Base-by-base conservation (phyloP, 2,797 vertebrate species). In the Gymnothorax reevesii region DNA sequence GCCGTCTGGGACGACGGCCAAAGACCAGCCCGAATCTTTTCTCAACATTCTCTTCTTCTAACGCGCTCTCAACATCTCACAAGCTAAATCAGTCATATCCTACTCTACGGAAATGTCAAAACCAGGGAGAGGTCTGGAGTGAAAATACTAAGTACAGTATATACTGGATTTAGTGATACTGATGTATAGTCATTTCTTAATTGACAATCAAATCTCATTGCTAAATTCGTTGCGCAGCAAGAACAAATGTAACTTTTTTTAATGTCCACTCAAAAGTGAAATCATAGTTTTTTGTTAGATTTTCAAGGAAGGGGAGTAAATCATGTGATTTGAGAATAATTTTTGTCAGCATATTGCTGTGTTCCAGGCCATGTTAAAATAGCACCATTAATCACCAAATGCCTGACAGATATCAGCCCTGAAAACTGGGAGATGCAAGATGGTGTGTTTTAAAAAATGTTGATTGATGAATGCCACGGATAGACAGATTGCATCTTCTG, bases 1-100 rank as follows among this genome's bases (percentile, higher is more conserved):
- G 71, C 75, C 15, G 75, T 77, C 12, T 25, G 59, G 62, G 86
- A 85, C 86, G 84, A 42, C 33, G 83, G 57, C 86, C 57, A 84
- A 59, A 13, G 83, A 12, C 86, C 66, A 57, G 57, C 52, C 71
- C 59, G 82, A 69, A 27, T 42, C 20, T 55, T 42, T n/a, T 62
- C 25, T 86, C 57, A 62, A 49, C 27, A 22, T 13, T 22, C 33
- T 20, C 27, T 77, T 5, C 49, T 77, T 13, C 4, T 80, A 49
- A 60, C 57, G 13, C 60, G 27, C 27, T 64, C 20, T 20, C 13
- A 4, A 60, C 59, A 80, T 66, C 60, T 54, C 60, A 54, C 55
- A 27, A 20, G 59, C 27, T 22, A 55, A 55, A 33, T 77, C 84
- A 57, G 55, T 73, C 69, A 85, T 85, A 54, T 71, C 54, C 20